Percentiles rank a stretch among this genome's conserved stretches.
Conservation (phyloP, 2,888 invertebrate genomes). For the Nomada fucata region DNA sequence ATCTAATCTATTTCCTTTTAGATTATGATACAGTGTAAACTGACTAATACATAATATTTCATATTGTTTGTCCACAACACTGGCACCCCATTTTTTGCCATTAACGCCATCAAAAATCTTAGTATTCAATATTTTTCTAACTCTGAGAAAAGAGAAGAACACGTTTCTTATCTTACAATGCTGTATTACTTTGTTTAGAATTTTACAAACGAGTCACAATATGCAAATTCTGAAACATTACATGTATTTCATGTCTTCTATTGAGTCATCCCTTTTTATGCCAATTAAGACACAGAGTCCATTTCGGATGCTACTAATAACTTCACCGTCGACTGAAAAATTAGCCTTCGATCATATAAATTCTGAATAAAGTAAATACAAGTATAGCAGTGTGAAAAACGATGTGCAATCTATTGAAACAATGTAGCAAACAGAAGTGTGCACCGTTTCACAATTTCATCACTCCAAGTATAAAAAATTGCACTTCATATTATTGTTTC, state of each 20-base stretch:
- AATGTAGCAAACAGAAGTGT: background rate
- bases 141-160: constrained; percentile 84
- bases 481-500: background rate
- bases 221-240: constrained; percentile 80
- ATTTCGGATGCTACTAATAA: constrained; percentile 92
- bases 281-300: constrained; percentile 96
- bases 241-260: constrained; percentile 94
- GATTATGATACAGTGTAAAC: constrained; percentile 91
- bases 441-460: too few relatives aligned
- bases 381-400: background rate
- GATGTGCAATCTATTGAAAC: background rate
- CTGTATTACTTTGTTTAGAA: constrained; percentile 17
- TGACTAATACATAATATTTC: constrained; percentile 93
- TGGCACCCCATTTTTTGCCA: constrained; percentile 92
- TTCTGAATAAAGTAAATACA: background rate
- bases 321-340: constrained; percentile 89
- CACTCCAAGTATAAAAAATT: background rate
- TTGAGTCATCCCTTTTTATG: constrained; percentile 90
- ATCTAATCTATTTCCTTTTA: constrained; percentile 96
- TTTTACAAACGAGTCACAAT: constrained; percentile 86
- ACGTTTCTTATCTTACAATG: background rate
- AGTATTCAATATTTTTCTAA: constrained; percentile 91
- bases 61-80: constrained; percentile 89
- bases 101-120: constrained; percentile 91
- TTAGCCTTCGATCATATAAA: constrained; percentile 8